These are phyloP conservation scores for Beris chalybata DNA, from an alignment of 2,888 invertebrate species.

Conservation along the genomic window DNA sequence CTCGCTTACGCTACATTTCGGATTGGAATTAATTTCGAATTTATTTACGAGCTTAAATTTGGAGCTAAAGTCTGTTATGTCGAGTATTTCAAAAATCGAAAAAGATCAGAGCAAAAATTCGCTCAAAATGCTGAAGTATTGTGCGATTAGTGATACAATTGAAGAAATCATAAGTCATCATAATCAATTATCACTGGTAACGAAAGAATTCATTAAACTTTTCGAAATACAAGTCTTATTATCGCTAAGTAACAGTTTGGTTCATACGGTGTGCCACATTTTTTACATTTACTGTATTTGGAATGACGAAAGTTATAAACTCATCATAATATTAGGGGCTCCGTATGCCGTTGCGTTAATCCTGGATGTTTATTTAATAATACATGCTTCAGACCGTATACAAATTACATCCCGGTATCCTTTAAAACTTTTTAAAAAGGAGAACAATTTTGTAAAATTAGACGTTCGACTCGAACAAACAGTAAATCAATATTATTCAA, in stretches of 20 bases:
- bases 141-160: background rate
- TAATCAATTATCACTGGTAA: background rate
- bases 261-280: background rate
- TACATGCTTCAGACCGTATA: too few species aligned
- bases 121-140: background rate
- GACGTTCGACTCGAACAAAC: background rate
- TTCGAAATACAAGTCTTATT: background rate
- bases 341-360: too few species aligned
- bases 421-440: too few species aligned
- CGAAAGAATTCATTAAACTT: background rate
- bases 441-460: too few species aligned
- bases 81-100: background rate
- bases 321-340: too few species aligned
- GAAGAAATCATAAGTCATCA: background rate
- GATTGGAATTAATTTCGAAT: too few species aligned
- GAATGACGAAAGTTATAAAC: too few species aligned
- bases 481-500: background rate
- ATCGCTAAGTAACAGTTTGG: background rate
- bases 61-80: too few species aligned
- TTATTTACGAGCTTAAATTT: too few species aligned
- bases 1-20: too few species aligned
- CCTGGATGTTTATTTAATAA: too few species aligned
- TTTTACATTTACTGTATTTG: background rate
- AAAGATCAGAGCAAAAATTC: background rate
- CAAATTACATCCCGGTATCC: too few species aligned